Conservation (phyloP, 1,140 invertebrate species). For the Protaetia brevitarsis region DNA sequence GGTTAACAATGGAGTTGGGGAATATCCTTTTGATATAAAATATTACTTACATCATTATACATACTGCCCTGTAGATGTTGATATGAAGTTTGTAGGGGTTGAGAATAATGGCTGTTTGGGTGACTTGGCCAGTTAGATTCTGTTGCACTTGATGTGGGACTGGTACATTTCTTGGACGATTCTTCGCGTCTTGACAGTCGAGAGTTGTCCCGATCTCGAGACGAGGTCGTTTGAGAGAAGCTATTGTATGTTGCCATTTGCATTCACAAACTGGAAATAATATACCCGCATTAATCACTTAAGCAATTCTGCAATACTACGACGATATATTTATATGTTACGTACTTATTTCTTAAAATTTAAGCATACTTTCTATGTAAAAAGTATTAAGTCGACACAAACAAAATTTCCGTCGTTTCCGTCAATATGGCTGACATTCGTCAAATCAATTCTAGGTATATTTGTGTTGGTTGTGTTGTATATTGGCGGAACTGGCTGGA, state of each 20-base stretch:
- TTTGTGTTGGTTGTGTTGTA: not conserved
- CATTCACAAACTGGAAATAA: not conserved
- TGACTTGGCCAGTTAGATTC: constrained; percentile 20
- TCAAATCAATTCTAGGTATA: not conserved
- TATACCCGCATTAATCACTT: no score
- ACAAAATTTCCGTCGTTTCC: not conserved
- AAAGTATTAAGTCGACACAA: not conserved
- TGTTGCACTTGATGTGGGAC: not conserved
- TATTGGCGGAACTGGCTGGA: not conserved
- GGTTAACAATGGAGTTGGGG: not conserved
- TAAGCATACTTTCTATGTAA: no score
- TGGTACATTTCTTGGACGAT: constrained; percentile 2
- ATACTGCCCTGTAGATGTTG: constrained; percentile 24
- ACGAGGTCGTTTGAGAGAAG: not conserved
- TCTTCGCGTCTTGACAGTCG: constrained; percentile 21
- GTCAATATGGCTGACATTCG: constrained; percentile 18
- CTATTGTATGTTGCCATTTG: not conserved
- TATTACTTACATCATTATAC: constrained; percentile 28
- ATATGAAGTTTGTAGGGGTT: constrained; percentile 26
- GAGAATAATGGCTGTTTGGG: constrained; percentile 9
- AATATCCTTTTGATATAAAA: not conserved
- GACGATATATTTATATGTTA: no score
- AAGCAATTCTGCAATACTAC: no score
- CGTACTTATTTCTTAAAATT: no score
- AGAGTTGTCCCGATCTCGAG: constrained; percentile 23